A percentile compares a stretch with the other conserved stretches of the same genome.
These are phyloP conservation scores for Micromys minutus DNA, from an alignment of 2,113 vertebrate species.

Conservation along the genomic window DNA sequence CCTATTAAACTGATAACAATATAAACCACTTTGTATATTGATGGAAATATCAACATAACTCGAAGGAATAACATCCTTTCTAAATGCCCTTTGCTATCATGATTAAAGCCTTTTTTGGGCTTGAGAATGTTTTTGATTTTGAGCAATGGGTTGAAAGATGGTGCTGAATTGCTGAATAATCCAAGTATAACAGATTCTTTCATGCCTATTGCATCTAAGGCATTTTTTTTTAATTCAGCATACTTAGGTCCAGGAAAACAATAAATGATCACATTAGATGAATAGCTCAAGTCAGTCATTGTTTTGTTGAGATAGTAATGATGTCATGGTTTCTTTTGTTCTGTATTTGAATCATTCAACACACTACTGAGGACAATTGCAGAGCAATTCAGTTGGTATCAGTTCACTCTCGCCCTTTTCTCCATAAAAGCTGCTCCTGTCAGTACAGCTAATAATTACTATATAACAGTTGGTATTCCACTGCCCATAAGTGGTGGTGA, in stretches of 20 bases:
- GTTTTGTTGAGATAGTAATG: neutral
- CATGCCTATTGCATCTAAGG: neutral
- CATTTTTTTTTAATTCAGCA: constrained; percentile 6
- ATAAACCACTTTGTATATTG: constrained; percentile 67
- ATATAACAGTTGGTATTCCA: neutral
- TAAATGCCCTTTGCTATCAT: constrained; percentile 42
- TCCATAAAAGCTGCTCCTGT: neutral
- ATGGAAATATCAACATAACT: constrained; percentile 70
- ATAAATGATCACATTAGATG: neutral
- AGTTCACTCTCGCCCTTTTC: neutral
- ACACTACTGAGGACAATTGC: neutral
- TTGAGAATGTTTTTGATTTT: constrained; percentile 37
- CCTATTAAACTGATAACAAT: constrained; percentile 73
- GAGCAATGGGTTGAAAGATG: neutral
- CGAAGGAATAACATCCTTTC: constrained; percentile 63
- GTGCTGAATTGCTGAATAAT: neutral
- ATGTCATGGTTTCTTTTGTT: neutral
- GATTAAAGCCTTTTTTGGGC: constrained; percentile 24
- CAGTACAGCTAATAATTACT: neutral
- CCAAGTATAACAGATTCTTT: neutral
- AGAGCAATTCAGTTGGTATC: neutral
- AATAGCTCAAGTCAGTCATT: neutral
- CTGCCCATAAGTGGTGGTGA: rapidly evolving
- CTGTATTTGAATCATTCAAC: neutral
- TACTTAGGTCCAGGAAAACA: constrained; percentile 52